Conservation (phyloP, 2,888 invertebrate species). For the Tortrix viridana region DNA sequence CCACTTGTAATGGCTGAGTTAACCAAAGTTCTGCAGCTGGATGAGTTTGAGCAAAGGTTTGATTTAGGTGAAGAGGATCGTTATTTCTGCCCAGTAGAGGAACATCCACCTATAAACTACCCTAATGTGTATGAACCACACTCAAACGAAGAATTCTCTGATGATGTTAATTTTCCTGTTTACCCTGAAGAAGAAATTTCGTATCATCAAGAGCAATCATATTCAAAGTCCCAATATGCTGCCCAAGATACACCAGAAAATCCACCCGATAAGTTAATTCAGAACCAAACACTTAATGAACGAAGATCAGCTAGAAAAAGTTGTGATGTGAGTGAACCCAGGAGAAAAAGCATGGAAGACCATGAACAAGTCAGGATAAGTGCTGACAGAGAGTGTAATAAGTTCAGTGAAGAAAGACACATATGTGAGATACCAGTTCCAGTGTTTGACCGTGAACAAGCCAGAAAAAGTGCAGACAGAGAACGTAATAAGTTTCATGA, state of each 20-base stretch:
- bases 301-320: slow-evolving; percentile 50
- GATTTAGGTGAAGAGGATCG: slow-evolving; percentile 48
- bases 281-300: slow-evolving; percentile 56
- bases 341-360: slow-evolving; percentile 45
- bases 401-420: slow-evolving; percentile 42
- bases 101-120: slow-evolving; percentile 37
- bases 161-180: not conserved
- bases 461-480: too few species aligned
- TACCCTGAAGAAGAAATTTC: slow-evolving; percentile 12
- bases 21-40: slow-evolving; percentile 80
- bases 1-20: slow-evolving; percentile 85
- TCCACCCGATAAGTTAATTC: slow-evolving; percentile 30
- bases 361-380: slow-evolving; percentile 39
- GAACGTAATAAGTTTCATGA: too few species aligned
- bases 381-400: slow-evolving; percentile 41
- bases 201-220: slow-evolving; percentile 22
- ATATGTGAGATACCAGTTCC: slow-evolving; percentile 32
- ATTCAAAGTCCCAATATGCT: slow-evolving; percentile 12
- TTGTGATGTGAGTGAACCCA: slow-evolving; percentile 45
- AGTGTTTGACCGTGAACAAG: too few species aligned
- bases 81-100: slow-evolving; percentile 44
- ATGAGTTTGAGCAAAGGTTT: slow-evolving; percentile 62
- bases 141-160: slow-evolving; percentile 9
- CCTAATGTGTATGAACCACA: slow-evolving; percentile 11
- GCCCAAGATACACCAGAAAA: slow-evolving; percentile 25